Evolutionary conservation across 2,797 vertebrate genomes (phyloP).

Genomic region (Rhinichthys osculus): DNA sequence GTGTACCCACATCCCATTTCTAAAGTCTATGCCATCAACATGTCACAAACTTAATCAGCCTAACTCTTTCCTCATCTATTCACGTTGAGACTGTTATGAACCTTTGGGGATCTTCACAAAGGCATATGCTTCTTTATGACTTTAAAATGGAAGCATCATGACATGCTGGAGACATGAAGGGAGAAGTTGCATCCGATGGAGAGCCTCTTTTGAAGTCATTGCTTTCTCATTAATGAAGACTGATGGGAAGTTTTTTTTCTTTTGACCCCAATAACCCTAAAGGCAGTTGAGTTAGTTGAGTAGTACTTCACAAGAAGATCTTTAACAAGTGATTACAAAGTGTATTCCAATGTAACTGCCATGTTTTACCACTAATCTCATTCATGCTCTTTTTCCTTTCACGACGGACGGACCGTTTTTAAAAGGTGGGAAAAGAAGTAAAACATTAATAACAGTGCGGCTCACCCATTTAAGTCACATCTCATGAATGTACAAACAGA

Average conservation of each 20-base stretch:
- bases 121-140: constrained; percentile 31
- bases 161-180: constrained; percentile 23
- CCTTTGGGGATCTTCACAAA: neutral
- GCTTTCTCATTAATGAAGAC: constrained; percentile 33
- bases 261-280: constrained; percentile 20
- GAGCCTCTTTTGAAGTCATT: constrained; percentile 14
- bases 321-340: neutral
- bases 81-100: neutral
- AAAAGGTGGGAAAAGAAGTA: constrained; percentile 10
- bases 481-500: constrained; percentile 51
- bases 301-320: neutral
- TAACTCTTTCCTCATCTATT: neutral
- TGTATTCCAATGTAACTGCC: neutral
- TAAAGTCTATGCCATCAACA: neutral
- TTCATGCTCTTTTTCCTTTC: neutral
- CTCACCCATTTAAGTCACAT: constrained; percentile 54
- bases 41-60: neutral
- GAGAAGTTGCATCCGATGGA: neutral
- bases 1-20: neutral
- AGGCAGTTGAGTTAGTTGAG: neutral
- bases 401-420: neutral
- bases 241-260: constrained; percentile 11
- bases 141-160: constrained; percentile 48
- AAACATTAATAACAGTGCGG: constrained; percentile 24
- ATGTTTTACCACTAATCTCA: neutral